Evolutionary conservation across 2,888 invertebrate species (phyloP).

Genomic region (Tricholauxania praeusta): DNA sequence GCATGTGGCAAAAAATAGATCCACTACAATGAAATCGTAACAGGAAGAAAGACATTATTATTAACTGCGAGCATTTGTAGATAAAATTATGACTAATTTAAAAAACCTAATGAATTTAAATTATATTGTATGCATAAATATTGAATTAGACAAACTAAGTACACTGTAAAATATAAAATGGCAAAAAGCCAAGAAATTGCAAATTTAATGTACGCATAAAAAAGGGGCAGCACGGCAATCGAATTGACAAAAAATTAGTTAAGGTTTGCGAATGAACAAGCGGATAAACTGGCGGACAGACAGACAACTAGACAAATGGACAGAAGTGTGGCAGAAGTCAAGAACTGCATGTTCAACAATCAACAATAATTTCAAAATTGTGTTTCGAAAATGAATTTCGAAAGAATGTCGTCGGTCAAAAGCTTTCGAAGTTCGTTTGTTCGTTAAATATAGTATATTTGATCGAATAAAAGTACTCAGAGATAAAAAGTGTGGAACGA

Average conservation of each 20-base stretch:
- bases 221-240: background rate
- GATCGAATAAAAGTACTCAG: background rate
- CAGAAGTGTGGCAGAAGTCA: slow-evolving; percentile 28
- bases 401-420: background rate
- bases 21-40: too few species aligned
- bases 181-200: slow-evolving; percentile 23
- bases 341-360: slow-evolving; percentile 17
- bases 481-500: slow-evolving; percentile 18
- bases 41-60: too few species aligned
- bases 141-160: too few species aligned
- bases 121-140: too few species aligned
- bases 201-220: slow-evolving; percentile 23
- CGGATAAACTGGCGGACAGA: slow-evolving; percentile 2
- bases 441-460: slow-evolving; percentile 13
- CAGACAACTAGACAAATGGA: background rate
- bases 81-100: too few species aligned
- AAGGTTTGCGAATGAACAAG: too few species aligned
- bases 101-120: too few species aligned
- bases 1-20: too few species aligned
- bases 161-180: slow-evolving; percentile 4
- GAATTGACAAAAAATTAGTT: too few species aligned
- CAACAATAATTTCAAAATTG: slow-evolving; percentile 2
- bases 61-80: too few species aligned
- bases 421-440: slow-evolving; percentile 22
- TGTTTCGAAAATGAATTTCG: slow-evolving; percentile 22